Percentiles rank a stretch among this genome's conserved stretches.
phyloP scores from a whole-genome alignment of 2,888 invertebrate species.

The Mamestra brassicae region DNA sequence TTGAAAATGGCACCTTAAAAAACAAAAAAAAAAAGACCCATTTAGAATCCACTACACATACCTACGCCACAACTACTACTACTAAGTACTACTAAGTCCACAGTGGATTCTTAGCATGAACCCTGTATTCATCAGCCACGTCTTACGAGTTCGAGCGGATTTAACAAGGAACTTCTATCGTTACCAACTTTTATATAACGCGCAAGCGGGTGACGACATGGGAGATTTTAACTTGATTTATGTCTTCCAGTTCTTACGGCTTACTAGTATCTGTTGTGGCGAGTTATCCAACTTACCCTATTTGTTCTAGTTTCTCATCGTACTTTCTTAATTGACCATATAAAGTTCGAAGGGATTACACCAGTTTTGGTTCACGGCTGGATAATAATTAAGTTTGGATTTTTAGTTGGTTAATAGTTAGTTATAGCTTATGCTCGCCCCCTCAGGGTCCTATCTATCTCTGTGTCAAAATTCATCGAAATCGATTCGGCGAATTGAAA shows the following conservation, averaged over 20 bases:
- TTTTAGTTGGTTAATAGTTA: neutral
- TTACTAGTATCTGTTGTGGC: slow-evolving; percentile 57
- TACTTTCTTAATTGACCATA: slow-evolving; percentile 35
- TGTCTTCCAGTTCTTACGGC: slow-evolving; percentile 60
- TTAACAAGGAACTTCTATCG: slow-evolving; percentile 82
- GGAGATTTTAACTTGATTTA: slow-evolving; percentile 82
- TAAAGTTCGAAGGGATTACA: slow-evolving; percentile 12
- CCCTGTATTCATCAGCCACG: slow-evolving; percentile 75
- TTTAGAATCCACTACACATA: too few relatives aligned
- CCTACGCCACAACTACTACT: too few relatives aligned
- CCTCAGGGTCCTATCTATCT: too few relatives aligned
- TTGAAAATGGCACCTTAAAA: too few relatives aligned
- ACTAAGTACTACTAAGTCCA: neutral
- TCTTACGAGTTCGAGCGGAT: slow-evolving; percentile 73
- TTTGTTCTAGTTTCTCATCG: slow-evolving; percentile 30
- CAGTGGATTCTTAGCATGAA: slow-evolving; percentile 44
- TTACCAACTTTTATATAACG: slow-evolving; percentile 84
- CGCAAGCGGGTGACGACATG: slow-evolving; percentile 74
- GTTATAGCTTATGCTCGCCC: neutral
- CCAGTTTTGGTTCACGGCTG: neutral
- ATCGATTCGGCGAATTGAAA: too few relatives aligned
- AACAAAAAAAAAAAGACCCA: too few relatives aligned
- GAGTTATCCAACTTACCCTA: slow-evolving; percentile 24
- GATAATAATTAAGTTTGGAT: neutral
- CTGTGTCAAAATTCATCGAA: too few relatives aligned